Base-by-base conservation (phyloP, 2,797 vertebrate genomes). In the Rousettus madagascariensis region DNA sequence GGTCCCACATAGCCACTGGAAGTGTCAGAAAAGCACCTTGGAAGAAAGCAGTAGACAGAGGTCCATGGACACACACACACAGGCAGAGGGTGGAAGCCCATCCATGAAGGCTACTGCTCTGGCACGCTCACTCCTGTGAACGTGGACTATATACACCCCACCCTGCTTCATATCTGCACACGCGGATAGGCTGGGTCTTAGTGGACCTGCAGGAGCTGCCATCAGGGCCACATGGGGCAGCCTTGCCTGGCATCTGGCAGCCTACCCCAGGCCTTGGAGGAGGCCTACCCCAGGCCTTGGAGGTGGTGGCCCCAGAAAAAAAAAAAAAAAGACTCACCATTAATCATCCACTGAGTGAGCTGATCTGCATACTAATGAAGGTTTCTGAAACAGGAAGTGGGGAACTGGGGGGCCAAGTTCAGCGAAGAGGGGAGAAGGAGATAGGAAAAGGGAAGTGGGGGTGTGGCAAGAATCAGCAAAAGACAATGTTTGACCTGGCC, bases 141-240 rank as follows among this genome's bases (percentile, higher is more conserved):
- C 17, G 1, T 0, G 30, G 33, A 2, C 6, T 3, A 7, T n/a
- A 3, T 15, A 9, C 1, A 0, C 51, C 53, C 26, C 0, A 0
- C 26, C 49, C 53, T 38, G 71, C 28, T 10, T 63, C 26, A 1
- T 0, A 10, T 49, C 65, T 68, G 24, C 7, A 6, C 24, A 9
- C 20, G 19, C n/a, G 5, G 28, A 4, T 20, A 15, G 3, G 0
- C 46, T 61, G 51, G 22, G 49, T 71, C 59, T 22, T 12, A 1
- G 4, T 7, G 51, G 24, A 15, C 49, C 69, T 6, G 1, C 3
- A 3, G 57, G 51, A 57, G 5, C 19, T n/a, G 28, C 15, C 30
- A 4, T 6, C n/a, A 5, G 16, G 65, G 9, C 30, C 49, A 59
- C 13, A 0, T 1, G 7, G 7, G 28, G 24, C n/a, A 26, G 12